These are phyloP conservation scores for Sweltsa coloradensis DNA, from an alignment of 1,140 invertebrate genomes.

Conservation along the genomic window DNA sequence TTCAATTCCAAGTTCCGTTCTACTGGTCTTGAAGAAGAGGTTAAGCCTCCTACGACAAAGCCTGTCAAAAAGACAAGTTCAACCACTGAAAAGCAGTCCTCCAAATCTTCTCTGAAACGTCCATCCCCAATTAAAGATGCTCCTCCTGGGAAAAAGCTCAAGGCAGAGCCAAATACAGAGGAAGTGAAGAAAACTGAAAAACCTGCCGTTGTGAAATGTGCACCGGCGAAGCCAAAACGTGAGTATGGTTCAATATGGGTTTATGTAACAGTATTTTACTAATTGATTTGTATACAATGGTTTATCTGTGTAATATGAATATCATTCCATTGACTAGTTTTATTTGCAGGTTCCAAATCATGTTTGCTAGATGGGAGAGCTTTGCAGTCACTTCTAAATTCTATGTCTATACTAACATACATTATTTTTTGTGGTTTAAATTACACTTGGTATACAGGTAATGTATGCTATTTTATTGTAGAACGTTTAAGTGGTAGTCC, in stretches of 20 bases:
- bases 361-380: no score
- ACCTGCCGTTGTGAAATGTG: slow-evolving; percentile 68
- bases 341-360: no score
- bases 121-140: slow-evolving; percentile 20
- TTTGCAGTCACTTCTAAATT: no score
- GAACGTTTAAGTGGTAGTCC: no score
- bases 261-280: no score
- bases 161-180: slow-evolving; percentile 23
- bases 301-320: no score
- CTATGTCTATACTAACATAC: no score
- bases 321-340: no score
- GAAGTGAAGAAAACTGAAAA: slow-evolving; percentile 40
- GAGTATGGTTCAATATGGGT: slow-evolving; percentile 42
- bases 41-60: slow-evolving; percentile 55
- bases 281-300: no score
- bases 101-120: slow-evolving; percentile 8
- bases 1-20: slow-evolving; percentile 79
- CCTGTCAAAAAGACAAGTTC: slow-evolving; percentile 1
- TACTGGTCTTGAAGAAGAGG: slow-evolving; percentile 70
- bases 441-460: no score
- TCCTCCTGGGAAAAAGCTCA: slow-evolving; percentile 63
- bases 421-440: no score
- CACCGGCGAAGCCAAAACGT: slow-evolving; percentile 79
- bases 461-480: no score
- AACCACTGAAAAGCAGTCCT: slow-evolving; percentile 11